Conservation (phyloP, 2,888 invertebrate genomes). For the Melinaea menophilus region DNA sequence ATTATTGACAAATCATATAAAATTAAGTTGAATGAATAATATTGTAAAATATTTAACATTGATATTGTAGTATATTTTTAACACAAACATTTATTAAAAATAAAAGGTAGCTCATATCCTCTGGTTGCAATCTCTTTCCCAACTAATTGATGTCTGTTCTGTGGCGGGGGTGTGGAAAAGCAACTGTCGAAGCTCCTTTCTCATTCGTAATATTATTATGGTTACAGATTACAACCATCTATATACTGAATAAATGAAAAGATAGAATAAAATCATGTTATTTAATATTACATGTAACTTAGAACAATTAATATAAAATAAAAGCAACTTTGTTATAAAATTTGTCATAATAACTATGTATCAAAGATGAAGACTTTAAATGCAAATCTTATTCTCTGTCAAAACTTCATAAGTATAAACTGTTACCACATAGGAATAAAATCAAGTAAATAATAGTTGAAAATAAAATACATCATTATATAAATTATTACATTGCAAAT, state of each 20-base stretch:
- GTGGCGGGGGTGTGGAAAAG: too few relatives aligned
- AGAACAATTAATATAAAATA: conserved; percentile 37
- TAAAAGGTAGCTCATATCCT: too few relatives aligned
- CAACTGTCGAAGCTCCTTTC: not conserved
- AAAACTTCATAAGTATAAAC: conserved; percentile 24
- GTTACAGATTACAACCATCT: not conserved
- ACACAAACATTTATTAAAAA: too few relatives aligned
- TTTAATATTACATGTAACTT: conserved; percentile 38
- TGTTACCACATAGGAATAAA: conserved; percentile 24
- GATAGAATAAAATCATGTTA: conserved; percentile 28
- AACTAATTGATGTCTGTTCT: too few relatives aligned
- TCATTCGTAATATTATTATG: not conserved
- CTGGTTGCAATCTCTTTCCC: too few relatives aligned
- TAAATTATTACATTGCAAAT: conserved; percentile 14
- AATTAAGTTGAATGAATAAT: too few relatives aligned
- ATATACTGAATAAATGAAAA: conserved; percentile 11
- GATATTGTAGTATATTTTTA: too few relatives aligned
- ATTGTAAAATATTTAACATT: too few relatives aligned
- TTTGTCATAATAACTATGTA: conserved; percentile 36
- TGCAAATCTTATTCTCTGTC: conserved; percentile 31
- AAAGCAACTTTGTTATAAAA: conserved; percentile 48
- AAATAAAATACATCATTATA: conserved; percentile 18
- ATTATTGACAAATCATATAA: too few relatives aligned
- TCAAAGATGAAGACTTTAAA: conserved; percentile 35
- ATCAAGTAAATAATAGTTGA: conserved; percentile 20